Percentiles rank a stretch among this genome's conserved stretches.
phyloP scores from a whole-genome alignment of 1,140 invertebrate genomes.

The Microplitis demolitor region DNA sequence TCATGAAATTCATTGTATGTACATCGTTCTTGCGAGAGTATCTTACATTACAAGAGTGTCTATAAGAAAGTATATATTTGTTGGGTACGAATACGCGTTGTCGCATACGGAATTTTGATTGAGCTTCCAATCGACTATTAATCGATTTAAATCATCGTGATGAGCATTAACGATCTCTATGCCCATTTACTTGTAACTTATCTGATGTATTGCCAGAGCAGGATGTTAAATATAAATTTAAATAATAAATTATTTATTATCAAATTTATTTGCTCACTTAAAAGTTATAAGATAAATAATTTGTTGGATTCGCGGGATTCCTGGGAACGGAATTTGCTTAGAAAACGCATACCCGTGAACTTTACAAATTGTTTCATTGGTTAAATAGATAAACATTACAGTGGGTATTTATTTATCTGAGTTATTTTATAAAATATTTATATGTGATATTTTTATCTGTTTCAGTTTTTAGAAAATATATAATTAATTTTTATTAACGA shows the following conservation, averaged over 20 bases:
- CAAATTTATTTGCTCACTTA: not conserved
- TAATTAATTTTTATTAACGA: no score
- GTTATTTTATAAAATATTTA: no score
- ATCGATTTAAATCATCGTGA: slow-evolving; percentile 4
- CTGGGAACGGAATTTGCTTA: slow-evolving; percentile 13
- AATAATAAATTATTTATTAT: not conserved
- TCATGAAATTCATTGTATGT: slow-evolving; percentile 13
- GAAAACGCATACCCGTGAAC: not conserved
- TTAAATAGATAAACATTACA: no score
- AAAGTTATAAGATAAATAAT: not conserved
- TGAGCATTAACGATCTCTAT: not conserved
- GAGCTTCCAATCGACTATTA: not conserved
- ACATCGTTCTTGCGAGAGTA: not conserved
- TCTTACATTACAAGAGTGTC: not conserved
- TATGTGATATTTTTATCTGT: no score
- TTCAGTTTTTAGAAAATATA: no score
- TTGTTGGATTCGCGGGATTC: not conserved
- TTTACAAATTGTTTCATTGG: not conserved
- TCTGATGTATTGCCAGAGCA: not conserved
- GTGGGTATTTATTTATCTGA: no score
- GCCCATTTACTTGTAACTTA: not conserved
- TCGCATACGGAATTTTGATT: slow-evolving; percentile 17
- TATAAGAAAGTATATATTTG: slow-evolving; percentile 5
- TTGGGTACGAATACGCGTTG: not conserved
- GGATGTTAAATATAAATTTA: not conserved